Percentiles rank a stretch among this genome's conserved stretches.
phyloP scores from a whole-genome alignment of 2,797 vertebrate species.

The Eptatretus atami region DNA sequence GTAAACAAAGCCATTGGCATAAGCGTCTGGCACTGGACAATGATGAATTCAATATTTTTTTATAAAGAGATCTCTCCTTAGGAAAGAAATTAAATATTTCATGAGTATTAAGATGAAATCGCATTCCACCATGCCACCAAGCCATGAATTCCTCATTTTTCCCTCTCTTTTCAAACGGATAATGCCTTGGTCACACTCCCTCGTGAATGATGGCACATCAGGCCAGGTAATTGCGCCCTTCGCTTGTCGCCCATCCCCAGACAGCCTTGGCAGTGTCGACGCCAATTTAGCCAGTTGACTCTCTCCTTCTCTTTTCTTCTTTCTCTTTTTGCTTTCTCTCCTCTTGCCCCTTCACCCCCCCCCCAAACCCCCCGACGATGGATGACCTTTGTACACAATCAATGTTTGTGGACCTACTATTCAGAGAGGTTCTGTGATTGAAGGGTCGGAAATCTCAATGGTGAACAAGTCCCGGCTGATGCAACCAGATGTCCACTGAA shows the following conservation, averaged over 20 bases:
- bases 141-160: constrained; percentile 3
- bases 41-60: constrained; percentile 5
- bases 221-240: neutral
- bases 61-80: too few relatives aligned
- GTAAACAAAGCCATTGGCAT: neutral
- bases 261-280: neutral
- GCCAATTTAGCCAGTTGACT: neutral
- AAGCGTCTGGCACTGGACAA: neutral
- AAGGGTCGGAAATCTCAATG: too few relatives aligned
- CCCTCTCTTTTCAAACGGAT: neutral
- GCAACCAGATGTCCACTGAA: too few relatives aligned
- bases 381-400: neutral
- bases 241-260: neutral
- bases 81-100: constrained; percentile 1
- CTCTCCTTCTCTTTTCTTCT: neutral
- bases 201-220: neutral
- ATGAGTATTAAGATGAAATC: constrained; percentile 3
- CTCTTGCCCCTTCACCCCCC: neutral
- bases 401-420: too few relatives aligned
- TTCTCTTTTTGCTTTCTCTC: neutral
- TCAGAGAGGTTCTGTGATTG: too few relatives aligned
- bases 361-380: neutral
- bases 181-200: neutral
- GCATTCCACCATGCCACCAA: neutral
- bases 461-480: too few relatives aligned